Base-by-base conservation (phyloP, 2,797 vertebrate species). In the Tachyglossus aculeatus region DNA sequence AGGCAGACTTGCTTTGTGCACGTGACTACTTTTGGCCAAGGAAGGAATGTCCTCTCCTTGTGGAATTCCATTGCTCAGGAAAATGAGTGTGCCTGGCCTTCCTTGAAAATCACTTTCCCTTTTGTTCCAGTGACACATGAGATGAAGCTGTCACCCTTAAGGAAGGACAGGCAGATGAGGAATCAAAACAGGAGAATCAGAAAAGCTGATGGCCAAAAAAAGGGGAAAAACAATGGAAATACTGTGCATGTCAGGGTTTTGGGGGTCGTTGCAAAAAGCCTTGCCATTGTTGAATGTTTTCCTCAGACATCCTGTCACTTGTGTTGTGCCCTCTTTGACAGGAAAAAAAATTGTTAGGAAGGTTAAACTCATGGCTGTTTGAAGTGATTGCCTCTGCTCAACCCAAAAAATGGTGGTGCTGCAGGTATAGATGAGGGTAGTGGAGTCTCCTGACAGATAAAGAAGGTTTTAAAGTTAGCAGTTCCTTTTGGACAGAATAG, bases 231-330 rank as follows among this genome's bases (percentile, higher is more conserved):
- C 74, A 81, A 25, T 3, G 39, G 52, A 58, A 81, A 71, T 54
- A 61, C 34, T 85, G 81, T 81, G 27, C 57, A 62, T 65, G 74
- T 87, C 83, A 87, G 86, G 82, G 74, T 43, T 71, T 67, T 37
- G 55, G 55, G 84, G 83, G 47, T 62, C 44, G 59, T 69, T 86
- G 77, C 44, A 48, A 74, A 84, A 83, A 76, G 71, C 78, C 76
- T 91, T 89, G 85, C 84, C 71, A 64, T 57, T 74, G 69, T 62
- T 81, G 80, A 84, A 31, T 73, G 43, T 83, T 91, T 91, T 83
- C 43, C 55, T 84, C 74, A 85, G 71, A 88, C 66, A 78, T 84
- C 87, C 85, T 88, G 86, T 81, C 80, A 85, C 77, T 90, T 90
- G 86, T 80, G 80, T 82, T 83, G 61, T 86, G 56, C 71, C 21